phyloP scores from a whole-genome alignment of 2,888 invertebrate genomes.

The Nephrotoma guestfalica region DNA sequence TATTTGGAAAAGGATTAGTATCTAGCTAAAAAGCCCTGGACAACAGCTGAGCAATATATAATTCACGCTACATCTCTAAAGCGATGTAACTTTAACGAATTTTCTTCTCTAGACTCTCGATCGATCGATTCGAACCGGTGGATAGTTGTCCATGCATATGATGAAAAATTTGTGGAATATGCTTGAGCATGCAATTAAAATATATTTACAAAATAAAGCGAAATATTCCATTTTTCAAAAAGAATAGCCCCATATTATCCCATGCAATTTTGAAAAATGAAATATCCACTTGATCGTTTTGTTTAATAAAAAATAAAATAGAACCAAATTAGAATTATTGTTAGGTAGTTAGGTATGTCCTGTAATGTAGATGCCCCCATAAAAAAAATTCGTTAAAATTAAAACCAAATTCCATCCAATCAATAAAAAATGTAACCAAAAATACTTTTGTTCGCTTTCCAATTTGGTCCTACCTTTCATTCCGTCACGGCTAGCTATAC shows the following conservation, averaged over 20 bases:
- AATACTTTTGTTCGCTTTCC: conserved; percentile 6
- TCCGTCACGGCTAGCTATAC: conserved; percentile 24
- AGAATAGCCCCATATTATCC: not conserved
- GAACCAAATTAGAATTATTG: conserved; percentile 15
- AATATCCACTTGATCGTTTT: not conserved
- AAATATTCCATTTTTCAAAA: not conserved
- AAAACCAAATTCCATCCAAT: not conserved
- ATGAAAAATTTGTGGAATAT: not conserved
- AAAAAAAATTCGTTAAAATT: not conserved
- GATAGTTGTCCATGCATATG: not conserved
- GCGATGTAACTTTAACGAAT: not conserved
- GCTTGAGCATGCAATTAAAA: not conserved
- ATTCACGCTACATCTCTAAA: not conserved
- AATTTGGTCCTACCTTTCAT: conserved; percentile 19
- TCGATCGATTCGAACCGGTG: not conserved
- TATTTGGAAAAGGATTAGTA: not conserved
- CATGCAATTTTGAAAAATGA: not conserved
- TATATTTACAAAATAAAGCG: not conserved
- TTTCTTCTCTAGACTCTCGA: not conserved
- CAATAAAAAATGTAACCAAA: not conserved
- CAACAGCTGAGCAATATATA: not conserved
- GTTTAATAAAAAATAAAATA: conserved; percentile 3
- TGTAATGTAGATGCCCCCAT: not conserved
- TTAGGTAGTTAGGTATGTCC: not conserved
- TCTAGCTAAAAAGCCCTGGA: not conserved